Evolutionary conservation across 2,888 invertebrate species (phyloP), one percentile per base, ranked within the genome.

Genomic region (Bugula neritina): DNA sequence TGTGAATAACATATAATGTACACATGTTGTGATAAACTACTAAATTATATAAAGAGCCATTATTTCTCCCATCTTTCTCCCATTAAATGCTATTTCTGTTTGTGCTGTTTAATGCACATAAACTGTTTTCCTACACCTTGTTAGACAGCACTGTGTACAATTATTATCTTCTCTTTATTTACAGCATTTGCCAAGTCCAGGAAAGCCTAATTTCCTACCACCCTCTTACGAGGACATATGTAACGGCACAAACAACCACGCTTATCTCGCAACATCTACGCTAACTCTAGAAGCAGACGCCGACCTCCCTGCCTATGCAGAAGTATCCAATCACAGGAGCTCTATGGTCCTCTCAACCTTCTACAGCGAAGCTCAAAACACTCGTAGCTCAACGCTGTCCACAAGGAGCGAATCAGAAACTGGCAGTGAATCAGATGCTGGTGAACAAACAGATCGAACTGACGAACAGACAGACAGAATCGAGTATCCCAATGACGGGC

Each of bases 271-370:
- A 13, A 31, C 27, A 25, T 63, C 63, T 2, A 13, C 63, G 5
- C 27, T 34, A 31, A 25, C 63, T 2, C 34, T 63, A 3, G 31
- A 63, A 27, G 34, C 31, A 17, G 63, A 63, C n/a, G 31, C 27
- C 27, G 63, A 63, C 5, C 63, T 63, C 17, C 29, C 63, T 31
- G 63, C 27, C 2, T 63, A 29, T 31, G 5, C 31, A 10, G 63
- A 27, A 31, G 63, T 34, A 25, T 21, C 13, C 29, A 63, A 31
- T 17, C 27, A 31, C 21, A 13, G 31, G 21, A 34, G 31, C 34
- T 63, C 63, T 63, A 63, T 63, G 63, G 63, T 63, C 3, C 63
- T 63, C 29, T 63, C 63, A 1, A 63, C 63, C 13, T 63, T 63
- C 34, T 63, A 63, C 63, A 63, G 34, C n/a, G 63, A 63, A 5